Percentiles rank a stretch among this genome's conserved stretches.
phyloP scores from a whole-genome alignment of 1,140 invertebrate species.

The Physella acuta region DNA sequence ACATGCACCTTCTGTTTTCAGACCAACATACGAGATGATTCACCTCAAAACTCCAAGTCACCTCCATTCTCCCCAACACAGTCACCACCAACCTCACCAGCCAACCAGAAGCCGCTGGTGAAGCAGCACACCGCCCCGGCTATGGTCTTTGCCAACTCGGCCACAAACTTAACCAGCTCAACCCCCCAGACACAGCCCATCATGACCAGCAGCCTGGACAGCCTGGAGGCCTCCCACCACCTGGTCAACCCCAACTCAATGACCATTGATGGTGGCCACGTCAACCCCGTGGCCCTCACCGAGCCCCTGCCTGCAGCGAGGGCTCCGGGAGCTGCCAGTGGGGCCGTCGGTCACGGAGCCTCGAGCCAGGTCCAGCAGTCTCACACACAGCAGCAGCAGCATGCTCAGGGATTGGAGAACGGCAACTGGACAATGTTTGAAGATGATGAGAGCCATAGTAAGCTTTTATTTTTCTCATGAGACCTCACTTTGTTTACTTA shows the following conservation, averaged over 20 bases:
- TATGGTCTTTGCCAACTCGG: conserved; percentile 12
- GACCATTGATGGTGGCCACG: conserved; percentile 27
- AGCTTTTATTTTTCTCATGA: too few species aligned
- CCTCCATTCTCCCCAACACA: conserved; percentile 41
- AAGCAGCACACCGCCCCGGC: conserved; percentile 39
- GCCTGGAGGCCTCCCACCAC: neutral
- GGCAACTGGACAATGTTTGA: conserved; percentile 55
- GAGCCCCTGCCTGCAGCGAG: neutral
- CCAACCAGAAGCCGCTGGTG: conserved; percentile 22
- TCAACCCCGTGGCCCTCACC: conserved; percentile 32
- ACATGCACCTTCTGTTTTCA: conserved; percentile 17
- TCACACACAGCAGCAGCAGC: neutral
- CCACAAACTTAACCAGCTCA: neutral
- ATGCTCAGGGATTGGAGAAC: conserved; percentile 35
- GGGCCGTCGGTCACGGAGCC: neutral
- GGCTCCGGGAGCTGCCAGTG: neutral
- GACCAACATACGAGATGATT: conserved; percentile 37
- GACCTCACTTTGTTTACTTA: too few species aligned
- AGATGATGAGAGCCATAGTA: conserved; percentile 56
- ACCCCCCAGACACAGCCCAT: neutral
- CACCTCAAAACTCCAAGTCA: conserved; percentile 43
- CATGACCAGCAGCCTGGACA: conserved; percentile 12
- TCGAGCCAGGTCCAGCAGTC: conserved; percentile 2
- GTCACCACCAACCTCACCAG: conserved; percentile 44
- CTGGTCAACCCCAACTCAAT: conserved; percentile 1